phyloP scores from a whole-genome alignment of 2,888 invertebrate genomes.

The Shargacucullia verbasci region DNA sequence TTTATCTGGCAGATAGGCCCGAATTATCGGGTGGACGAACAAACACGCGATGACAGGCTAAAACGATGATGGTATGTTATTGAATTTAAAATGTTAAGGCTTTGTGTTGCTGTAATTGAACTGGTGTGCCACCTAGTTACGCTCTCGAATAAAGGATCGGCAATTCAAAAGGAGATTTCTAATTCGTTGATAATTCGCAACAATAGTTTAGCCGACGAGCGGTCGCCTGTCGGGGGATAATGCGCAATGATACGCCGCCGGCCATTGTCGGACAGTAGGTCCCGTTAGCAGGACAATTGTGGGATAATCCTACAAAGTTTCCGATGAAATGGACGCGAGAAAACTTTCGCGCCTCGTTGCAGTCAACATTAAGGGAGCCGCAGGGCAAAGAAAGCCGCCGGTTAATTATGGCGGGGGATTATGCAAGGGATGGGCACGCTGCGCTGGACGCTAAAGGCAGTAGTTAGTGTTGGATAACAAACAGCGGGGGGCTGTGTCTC shows the following conservation, averaged over 20 bases:
- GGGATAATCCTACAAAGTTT: conserved; percentile 84
- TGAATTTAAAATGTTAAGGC: conserved; percentile 46
- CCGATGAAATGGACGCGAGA: conserved; percentile 81
- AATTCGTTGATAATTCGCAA: conserved; percentile 86
- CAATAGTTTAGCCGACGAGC: conserved; percentile 75
- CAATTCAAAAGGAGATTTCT: conserved; percentile 75
- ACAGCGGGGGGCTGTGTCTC: conserved; percentile 75
- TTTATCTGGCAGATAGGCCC: conserved; percentile 74
- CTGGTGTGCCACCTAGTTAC: conserved; percentile 85
- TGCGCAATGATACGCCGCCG: conserved; percentile 84
- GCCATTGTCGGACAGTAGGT: conserved; percentile 72
- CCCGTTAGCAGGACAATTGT: conserved; percentile 83
- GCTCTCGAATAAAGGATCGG: conserved; percentile 76
- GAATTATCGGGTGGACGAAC: conserved; percentile 67
- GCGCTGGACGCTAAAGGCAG: conserved; percentile 72
- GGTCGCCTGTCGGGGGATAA: conserved; percentile 78
- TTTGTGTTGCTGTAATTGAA: conserved; percentile 66
- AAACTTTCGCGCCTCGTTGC: conserved; percentile 85
- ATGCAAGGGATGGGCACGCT: conserved; percentile 78
- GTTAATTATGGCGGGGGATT: conserved; percentile 81
- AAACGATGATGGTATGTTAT: conserved; percentile 53
- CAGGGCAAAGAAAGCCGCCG: conserved; percentile 74
- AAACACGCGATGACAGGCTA: conserved; percentile 65
- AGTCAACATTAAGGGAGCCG: conserved; percentile 76
- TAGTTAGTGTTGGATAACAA: conserved; percentile 77